Base-by-base conservation (phyloP, 2,113 vertebrate species). In the Numenius arquata region DNA sequence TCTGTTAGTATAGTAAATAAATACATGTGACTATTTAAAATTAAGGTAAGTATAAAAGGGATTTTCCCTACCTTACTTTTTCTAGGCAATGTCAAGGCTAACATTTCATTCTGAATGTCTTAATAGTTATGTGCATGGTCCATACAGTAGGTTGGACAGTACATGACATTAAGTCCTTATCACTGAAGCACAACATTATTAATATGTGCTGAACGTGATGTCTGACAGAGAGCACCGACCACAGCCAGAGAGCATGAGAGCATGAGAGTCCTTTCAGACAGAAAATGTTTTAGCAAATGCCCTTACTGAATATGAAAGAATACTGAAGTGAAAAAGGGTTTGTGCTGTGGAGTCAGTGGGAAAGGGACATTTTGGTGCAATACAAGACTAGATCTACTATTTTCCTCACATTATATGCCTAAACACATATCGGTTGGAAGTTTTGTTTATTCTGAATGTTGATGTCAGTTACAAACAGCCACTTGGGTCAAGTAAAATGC, bases 181-280 rank as follows among this genome's bases (percentile, higher is more conserved):
- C 59, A 76, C 38, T 68, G 53, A 71, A 70, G 30, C 38, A 52
- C 62, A 70, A 47, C 26, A 40, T 90, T 90, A 94, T 91, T 96
- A 90, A 63, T 65, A 86, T 30, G 61, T 71, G 88, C 52, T 92
- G 90, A 95, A 81, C 43, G 47, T 48, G 34, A 34, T 56, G 25
- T 34, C 38, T 96, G 88, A 50, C 68, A 90, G 40, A 86, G 17
- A 80, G 43, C 15, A 58, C 53, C 73, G 77, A 75, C 92, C 92
- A 89, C 47, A 85, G 86, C 22, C 86, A 96, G 93, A 81, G 36
- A 96, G 25, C 78, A 65, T 82, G 93, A 81, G 36, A 96, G 25
- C 78, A 65, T 82, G 76, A 91, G 91, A 96, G 59, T 71, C 66
- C 36, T 93, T 90, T 66, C 72, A 76, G 88, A 85, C 40, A 63